Conservation (phyloP, 2,797 vertebrate species). For the Argya squamiceps region DNA sequence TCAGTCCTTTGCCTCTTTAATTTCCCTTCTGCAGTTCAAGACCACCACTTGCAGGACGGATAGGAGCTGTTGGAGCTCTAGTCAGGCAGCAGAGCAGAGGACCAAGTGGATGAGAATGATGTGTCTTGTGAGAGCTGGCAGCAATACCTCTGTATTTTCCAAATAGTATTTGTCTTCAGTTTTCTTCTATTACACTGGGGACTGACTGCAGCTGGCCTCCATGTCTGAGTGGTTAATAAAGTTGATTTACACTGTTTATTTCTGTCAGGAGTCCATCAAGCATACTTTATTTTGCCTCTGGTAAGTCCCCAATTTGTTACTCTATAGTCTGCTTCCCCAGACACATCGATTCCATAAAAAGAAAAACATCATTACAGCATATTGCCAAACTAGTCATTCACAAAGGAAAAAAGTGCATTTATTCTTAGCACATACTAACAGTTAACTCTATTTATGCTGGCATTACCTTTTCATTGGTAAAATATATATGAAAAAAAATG, state of each 20-base stretch:
- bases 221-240: slow-evolving; percentile 35
- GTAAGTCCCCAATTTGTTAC: not conserved
- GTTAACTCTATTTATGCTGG: not conserved
- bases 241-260: slow-evolving; percentile 47
- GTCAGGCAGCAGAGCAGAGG: not conserved
- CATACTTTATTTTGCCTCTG: slow-evolving; percentile 34
- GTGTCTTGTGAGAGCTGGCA: not conserved
- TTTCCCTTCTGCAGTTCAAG: not conserved
- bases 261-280: slow-evolving; percentile 40
- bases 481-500: not conserved
- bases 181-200: not conserved
- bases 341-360: not conserved
- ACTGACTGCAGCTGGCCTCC: not conserved
- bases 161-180: not conserved
- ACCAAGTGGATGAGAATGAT: not conserved
- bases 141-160: not conserved
- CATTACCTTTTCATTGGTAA: not conserved
- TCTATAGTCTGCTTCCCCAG: not conserved
- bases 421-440: not conserved
- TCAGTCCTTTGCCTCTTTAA: not conserved
- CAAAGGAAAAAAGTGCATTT: not conserved
- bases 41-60: not conserved
- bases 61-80: not conserved
- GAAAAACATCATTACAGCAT: not conserved
- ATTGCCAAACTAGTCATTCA: not conserved